phyloP scores from a whole-genome alignment of 2,113 vertebrate species.

The Zosterops lateralis region DNA sequence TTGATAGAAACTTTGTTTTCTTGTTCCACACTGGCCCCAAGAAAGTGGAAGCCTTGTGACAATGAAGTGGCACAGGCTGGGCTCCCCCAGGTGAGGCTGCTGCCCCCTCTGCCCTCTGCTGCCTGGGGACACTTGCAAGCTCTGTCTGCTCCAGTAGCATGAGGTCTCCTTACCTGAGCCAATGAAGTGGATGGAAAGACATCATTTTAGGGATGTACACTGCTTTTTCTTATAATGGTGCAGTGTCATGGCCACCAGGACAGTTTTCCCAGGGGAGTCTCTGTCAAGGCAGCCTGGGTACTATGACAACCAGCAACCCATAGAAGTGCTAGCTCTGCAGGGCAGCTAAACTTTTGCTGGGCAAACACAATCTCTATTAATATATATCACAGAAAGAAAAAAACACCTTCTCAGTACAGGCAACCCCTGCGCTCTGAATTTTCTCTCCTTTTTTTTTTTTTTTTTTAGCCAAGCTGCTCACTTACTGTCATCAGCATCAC shows the following conservation, averaged over 20 bases:
- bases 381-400: background rate
- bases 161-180: background rate
- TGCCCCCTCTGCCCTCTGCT: background rate
- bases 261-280: background rate
- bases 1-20: background rate
- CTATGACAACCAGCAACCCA: background rate
- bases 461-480: background rate
- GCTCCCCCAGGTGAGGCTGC: rapidly evolving
- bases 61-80: rapidly evolving
- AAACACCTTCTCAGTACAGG: background rate
- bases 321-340: rapidly evolving
- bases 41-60: background rate
- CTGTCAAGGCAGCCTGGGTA: background rate
- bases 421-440: background rate
- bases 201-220: background rate
- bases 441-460: background rate
- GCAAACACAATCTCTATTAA: background rate
- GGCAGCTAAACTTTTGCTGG: background rate
- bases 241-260: background rate
- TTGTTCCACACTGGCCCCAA: rapidly evolving
- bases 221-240: background rate
- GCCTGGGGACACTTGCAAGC: background rate
- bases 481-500: background rate
- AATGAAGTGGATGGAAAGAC: background rate
- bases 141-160: background rate